Conservation (phyloP, 2,113 vertebrate species). For the Ctenomys sociabilis region DNA sequence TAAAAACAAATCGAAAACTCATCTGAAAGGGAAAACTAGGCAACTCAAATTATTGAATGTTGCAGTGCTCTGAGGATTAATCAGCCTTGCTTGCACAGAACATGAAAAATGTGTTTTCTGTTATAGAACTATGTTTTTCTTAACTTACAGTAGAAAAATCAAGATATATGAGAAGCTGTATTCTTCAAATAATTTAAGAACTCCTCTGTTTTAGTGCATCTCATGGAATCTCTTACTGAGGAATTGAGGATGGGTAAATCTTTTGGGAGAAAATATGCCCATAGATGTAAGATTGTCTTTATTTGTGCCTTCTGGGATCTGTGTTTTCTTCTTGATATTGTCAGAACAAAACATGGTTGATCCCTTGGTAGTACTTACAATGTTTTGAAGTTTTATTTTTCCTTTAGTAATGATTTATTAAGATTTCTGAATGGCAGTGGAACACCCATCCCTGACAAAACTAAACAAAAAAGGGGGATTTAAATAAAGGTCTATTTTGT, state of each 20-base stretch:
- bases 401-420: slow-evolving; percentile 27
- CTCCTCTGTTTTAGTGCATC: background rate
- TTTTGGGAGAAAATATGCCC: background rate
- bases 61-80: background rate
- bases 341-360: background rate
- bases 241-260: background rate
- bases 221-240: background rate
- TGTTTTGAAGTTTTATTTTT: slow-evolving; percentile 23
- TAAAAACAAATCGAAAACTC: background rate
- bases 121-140: slow-evolving; percentile 35
- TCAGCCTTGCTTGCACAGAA: background rate
- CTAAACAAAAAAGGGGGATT: too few species aligned
- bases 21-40: background rate
- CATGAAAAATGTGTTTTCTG: background rate
- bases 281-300: background rate
- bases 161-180: background rate
- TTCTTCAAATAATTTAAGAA: slow-evolving; percentile 47
- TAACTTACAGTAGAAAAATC: background rate
- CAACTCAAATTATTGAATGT: background rate
- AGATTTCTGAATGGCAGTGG: background rate
- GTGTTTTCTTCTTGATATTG: background rate
- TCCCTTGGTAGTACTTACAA: background rate
- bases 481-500: too few species aligned
- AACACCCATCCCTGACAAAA: too few species aligned
- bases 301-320: background rate